Evolutionary conservation across 2,888 invertebrate genomes (phyloP).

Genomic region (Embidobia sp.): DNA sequence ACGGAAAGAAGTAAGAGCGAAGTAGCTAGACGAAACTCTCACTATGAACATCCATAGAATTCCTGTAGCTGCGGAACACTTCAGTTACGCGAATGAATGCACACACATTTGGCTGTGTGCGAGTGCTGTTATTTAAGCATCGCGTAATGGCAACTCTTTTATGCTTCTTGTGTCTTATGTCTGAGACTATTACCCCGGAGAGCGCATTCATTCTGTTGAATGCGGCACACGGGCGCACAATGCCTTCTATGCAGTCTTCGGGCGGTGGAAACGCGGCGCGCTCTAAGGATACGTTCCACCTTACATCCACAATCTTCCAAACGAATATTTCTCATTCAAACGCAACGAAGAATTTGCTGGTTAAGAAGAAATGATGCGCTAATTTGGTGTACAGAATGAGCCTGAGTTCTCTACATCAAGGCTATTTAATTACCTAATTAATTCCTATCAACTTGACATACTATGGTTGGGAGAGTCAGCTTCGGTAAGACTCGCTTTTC

Average conservation of each 20-base stretch:
- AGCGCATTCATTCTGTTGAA: constrained; percentile 70
- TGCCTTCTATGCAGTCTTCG: constrained; percentile 65
- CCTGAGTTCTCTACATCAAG: background rate
- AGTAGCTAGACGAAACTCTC: constrained; percentile 23
- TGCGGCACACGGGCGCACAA: constrained; percentile 62
- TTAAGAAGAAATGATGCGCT: constrained; percentile 13
- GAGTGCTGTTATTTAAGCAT: constrained; percentile 79
- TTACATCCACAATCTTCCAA: constrained; percentile 25
- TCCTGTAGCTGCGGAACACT: constrained; percentile 52
- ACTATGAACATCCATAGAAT: constrained; percentile 67
- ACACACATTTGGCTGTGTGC: constrained; percentile 56
- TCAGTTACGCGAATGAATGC: constrained; percentile 57
- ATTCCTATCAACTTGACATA: no score
- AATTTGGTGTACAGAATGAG: constrained; percentile 4
- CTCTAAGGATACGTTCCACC: constrained; percentile 67
- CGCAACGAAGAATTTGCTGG: constrained; percentile 17
- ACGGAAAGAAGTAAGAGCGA: constrained; percentile 57
- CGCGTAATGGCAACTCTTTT: constrained; percentile 80
- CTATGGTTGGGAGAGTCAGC: no score
- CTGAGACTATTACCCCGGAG: constrained; percentile 76
- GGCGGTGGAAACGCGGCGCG: constrained; percentile 67
- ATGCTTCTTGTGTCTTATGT: constrained; percentile 79
- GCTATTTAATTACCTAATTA: no score
- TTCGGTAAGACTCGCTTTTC: no score
- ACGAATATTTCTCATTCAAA: constrained; percentile 27